Evolutionary conservation across 1,140 invertebrate species (phyloP).

Genomic region (Diorhabda sublineata): DNA sequence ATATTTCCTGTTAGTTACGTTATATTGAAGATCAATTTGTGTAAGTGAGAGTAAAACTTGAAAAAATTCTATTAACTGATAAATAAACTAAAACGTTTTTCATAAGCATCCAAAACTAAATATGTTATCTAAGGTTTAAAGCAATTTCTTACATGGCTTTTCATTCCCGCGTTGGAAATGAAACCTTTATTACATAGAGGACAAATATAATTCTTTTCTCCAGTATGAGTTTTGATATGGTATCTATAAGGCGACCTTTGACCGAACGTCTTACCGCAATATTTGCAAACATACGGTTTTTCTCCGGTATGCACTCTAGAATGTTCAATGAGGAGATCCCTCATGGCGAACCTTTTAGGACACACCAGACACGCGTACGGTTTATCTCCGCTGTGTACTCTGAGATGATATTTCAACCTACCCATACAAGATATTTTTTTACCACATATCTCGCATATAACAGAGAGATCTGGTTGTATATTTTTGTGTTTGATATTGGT

Average conservation of each 20-base stretch:
- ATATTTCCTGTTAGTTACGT: no score
- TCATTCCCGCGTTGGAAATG: slow-evolving; percentile 58
- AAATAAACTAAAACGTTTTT: not conserved
- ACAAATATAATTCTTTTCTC: slow-evolving; percentile 71
- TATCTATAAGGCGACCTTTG: slow-evolving; percentile 66
- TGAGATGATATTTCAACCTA: slow-evolving; percentile 50
- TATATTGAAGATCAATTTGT: no score
- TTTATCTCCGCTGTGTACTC: slow-evolving; percentile 62
- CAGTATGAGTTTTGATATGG: slow-evolving; percentile 58
- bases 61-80: no score
- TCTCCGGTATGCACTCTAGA: slow-evolving; percentile 39
- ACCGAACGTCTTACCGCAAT: slow-evolving; percentile 41
- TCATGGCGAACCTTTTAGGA: slow-evolving; percentile 43
- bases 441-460: slow-evolving; percentile 47
- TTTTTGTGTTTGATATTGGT: not conserved
- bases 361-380: slow-evolving; percentile 55
- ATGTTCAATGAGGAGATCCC: slow-evolving; percentile 41
- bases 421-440: slow-evolving; percentile 40
- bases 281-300: slow-evolving; percentile 40
- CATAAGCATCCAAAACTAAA: not conserved
- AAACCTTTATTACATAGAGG: slow-evolving; percentile 63
- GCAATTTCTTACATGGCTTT: slow-evolving; percentile 56
- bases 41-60: no score
- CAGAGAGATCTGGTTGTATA: slow-evolving; percentile 34
- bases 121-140: slow-evolving; percentile 32